Conservation (phyloP, 2,113 vertebrate species). For the Puffinus mauretanicus region DNA sequence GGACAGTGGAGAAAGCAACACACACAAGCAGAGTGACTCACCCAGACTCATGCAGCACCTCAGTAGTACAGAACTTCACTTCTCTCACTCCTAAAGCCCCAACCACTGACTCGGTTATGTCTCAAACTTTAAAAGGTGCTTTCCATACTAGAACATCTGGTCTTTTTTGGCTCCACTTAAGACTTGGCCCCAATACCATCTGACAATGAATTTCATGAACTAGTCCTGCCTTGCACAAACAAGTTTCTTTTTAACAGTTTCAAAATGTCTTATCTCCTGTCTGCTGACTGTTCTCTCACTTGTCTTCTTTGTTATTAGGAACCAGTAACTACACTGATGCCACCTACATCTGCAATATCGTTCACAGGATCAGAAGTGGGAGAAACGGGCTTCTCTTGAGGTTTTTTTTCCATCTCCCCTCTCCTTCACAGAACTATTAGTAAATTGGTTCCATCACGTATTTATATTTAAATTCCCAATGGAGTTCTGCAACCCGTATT, state of each 20-base stretch:
- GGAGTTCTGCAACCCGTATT: background rate
- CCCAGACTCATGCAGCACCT: background rate
- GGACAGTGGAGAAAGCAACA: conserved; percentile 13
- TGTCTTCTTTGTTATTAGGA: background rate
- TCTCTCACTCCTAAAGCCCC: background rate
- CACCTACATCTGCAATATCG: background rate
- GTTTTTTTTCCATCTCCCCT: background rate
- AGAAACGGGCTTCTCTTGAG: background rate
- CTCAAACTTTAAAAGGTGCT: background rate
- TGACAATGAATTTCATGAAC: background rate
- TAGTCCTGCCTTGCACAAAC: background rate
- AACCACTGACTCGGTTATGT: background rate
- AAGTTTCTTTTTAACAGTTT: background rate
- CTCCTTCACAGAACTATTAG: background rate
- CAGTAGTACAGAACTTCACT: background rate
- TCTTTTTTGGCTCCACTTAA: background rate
- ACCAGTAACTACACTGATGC: background rate
- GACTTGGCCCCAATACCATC: background rate
- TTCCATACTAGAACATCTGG: background rate
- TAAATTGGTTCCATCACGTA: background rate
- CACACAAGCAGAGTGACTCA: conserved; percentile 4
- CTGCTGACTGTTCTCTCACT: background rate
- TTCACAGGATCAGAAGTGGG: background rate
- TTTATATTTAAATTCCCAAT: background rate
- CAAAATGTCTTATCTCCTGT: background rate